Conservation (phyloP, 2,113 vertebrate genomes). For the Leptobrachium leishanense region DNA sequence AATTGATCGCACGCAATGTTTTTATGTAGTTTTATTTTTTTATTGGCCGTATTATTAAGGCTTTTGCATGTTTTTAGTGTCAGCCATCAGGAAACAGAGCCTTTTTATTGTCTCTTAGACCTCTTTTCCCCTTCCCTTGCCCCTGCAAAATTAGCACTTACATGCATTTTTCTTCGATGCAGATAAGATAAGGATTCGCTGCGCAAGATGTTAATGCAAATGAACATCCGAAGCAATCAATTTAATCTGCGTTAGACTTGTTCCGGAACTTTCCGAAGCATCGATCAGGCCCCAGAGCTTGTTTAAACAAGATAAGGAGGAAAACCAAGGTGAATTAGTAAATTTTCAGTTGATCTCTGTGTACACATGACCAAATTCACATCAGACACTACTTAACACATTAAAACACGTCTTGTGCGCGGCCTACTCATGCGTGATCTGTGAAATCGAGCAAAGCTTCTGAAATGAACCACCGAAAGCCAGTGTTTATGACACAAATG, state of each 20-base stretch:
- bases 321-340: constrained; percentile 39
- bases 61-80: background rate
- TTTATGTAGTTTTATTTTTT: background rate
- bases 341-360: constrained; percentile 28
- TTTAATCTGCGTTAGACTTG: constrained; percentile 45
- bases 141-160: constrained; percentile 19
- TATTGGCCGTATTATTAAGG: too few relatives aligned
- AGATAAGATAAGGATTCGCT: constrained; percentile 42
- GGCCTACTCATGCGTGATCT: constrained; percentile 1
- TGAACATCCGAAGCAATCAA: constrained; percentile 45
- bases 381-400: constrained; percentile 29
- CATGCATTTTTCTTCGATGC: constrained; percentile 39
- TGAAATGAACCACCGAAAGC: background rate
- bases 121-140: background rate
- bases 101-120: background rate
- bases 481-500: background rate
- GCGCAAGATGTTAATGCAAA: constrained; percentile 32
- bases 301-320: constrained; percentile 49
- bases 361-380: constrained; percentile 35
- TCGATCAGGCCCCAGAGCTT: constrained; percentile 38
- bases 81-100: background rate
- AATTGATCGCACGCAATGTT: background rate
- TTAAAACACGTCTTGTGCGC: constrained; percentile 23
- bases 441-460: background rate
- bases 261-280: constrained; percentile 45